Base-by-base conservation (phyloP, 2,888 invertebrate species). In the Encarsia formosa region DNA sequence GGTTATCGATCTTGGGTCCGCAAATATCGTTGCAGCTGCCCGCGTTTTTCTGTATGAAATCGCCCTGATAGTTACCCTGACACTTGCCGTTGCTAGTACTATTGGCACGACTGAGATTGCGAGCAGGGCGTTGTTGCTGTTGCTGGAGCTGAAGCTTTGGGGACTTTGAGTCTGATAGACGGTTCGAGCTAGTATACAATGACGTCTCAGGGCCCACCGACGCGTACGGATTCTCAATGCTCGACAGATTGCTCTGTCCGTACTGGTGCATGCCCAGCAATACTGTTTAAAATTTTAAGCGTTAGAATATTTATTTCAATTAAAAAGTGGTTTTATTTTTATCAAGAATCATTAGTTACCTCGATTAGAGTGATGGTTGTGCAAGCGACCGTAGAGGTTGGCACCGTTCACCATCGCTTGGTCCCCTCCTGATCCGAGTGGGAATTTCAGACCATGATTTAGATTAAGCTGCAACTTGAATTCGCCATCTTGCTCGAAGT, bases 351-450 rank as follows among this genome's bases (percentile, higher is more conserved):
- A 15, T 18, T 24, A 37, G 32, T 59, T 55, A 68, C 71, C 66
- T 66, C 71, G 63, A 53, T 65, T 70, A n/a, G n/a, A n/a, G 56
- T 68, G 71, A 53, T 71, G 71, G 61, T 67, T 78, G 47, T 80
- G 81, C 59, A 80, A 68, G 53, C 80, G 67, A 8, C 80, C 81
- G 62, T 80, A 80, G 35, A 81, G 71, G 8, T 81, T 81, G 34
- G 81, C 81, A 1, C 29, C 46, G 43, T 8, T 35, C 18, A 5
- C 16, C 20, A 9, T 20, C 22, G 24, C 39, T 13, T 39, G 44
- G 31, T n/a, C 35, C 32, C 23, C 50, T 9, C 32, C 49, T 63
- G 80, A 81, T 18, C 81, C 81, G 56, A 81, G 76, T 6, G 81
- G 81, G 66, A 82, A 81, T 62, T 81, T 77, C 48, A 79, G 76